A percentile compares a stretch with the other conserved stretches of the same genome.
phyloP scores from a whole-genome alignment of 2,888 invertebrate species.

The Gerosis bhagava region DNA sequence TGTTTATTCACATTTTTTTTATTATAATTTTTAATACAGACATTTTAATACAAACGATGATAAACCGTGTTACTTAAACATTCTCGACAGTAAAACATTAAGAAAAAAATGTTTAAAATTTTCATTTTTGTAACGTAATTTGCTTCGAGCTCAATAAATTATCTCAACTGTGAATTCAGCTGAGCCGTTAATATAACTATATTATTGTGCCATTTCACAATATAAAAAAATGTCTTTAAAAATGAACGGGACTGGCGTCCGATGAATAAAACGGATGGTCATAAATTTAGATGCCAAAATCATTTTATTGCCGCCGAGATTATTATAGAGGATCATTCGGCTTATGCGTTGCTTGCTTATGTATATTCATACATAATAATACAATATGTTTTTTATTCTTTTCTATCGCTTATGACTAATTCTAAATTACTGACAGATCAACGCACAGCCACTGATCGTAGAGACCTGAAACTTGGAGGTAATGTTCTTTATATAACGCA shows the following conservation, averaged over 20 bases:
- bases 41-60: conserved; percentile 13
- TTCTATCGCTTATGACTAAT: too few species aligned
- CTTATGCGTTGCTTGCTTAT: conserved; percentile 7
- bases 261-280: conserved; percentile 21
- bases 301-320: conserved; percentile 15
- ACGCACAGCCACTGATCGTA: too few species aligned
- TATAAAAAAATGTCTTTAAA: conserved; percentile 1
- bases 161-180: conserved; percentile 11
- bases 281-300: conserved; percentile 22
- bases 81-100: conserved; percentile 15
- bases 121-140: conserved; percentile 17
- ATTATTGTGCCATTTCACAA: conserved; percentile 19
- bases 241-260: conserved; percentile 18
- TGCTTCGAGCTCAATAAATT: conserved; percentile 17
- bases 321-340: conserved; percentile 15
- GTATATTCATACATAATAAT: too few species aligned
- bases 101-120: conserved; percentile 13
- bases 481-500: too few species aligned
- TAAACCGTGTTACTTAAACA: conserved; percentile 2
- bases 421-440: too few species aligned
- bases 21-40: not conserved
- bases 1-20: not conserved
- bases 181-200: conserved; percentile 13
- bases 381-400: too few species aligned
- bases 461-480: too few species aligned